Evolutionary conservation across 2,797 vertebrate genomes (phyloP), one percentile per base, ranked within the genome.

Genomic region (Phrynocephalus vlangalii): DNA sequence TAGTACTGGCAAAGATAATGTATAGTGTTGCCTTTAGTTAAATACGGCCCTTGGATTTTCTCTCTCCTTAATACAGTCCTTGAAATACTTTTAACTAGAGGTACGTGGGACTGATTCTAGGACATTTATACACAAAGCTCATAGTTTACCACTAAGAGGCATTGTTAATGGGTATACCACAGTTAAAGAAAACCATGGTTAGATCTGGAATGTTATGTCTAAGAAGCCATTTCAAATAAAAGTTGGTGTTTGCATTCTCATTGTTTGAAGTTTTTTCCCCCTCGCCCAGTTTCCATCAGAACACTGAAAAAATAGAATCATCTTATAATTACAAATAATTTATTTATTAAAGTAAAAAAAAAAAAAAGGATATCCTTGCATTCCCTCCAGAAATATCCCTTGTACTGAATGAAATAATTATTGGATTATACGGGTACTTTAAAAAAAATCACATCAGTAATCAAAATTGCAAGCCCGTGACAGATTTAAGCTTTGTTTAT

Each of bases 401-500:
- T 70, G 71, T 83, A 16, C 73, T 88, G 83, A 86, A 75, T 82
- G 79, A 82, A 91, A 77, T 73, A 84, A 60, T 87, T 72, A 84
- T 79, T 84, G 76, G 75, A 73, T 84, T 91, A 66, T 75, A 78
- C 6, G 81, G 33, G 66, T 89, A 5, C 80, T 92, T 92, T 87
- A 79, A 6, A 87, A 50, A 89, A 85, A 90, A 87, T 85, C 83
- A 11, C 88, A 82, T 66, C 52, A 71, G 86, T 79, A 88, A 20
- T 44, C 13, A 13, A 33, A 83, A 81, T 44, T 88, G 52, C 70
- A 86, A 79, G 72, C 52, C 26, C 38, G 50, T 84, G 76, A 84
- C 82, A 84, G 66, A 28, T 52, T n/a, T 86, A 90, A 91, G 88
- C 71, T 33, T 52, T 87, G 33, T 86, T 84, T 87, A 89, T 79